Evolutionary conservation across 2,113 vertebrate species (phyloP).

Genomic region (Chinchilla lanigera): DNA sequence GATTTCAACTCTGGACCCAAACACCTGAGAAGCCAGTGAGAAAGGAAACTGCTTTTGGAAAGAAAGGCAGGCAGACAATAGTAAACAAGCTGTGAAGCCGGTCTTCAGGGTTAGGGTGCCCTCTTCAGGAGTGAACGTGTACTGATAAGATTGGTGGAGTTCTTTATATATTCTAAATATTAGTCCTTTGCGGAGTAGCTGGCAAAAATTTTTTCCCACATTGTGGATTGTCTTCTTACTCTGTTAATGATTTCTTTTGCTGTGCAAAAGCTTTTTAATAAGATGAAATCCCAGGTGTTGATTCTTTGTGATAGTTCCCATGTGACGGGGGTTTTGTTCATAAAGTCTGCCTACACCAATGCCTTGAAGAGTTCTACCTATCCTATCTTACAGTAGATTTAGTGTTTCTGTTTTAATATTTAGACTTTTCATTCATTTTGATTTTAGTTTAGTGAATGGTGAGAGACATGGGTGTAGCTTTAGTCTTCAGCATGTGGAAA

Average conservation of each 20-base stretch:
- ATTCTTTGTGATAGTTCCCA: not conserved
- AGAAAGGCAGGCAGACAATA: not conserved
- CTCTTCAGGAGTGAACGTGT: constrained; percentile 84
- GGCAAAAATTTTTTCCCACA: not conserved
- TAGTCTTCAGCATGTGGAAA: not conserved
- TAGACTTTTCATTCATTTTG: not conserved
- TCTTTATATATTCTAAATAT: not conserved
- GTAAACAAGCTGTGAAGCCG: not conserved
- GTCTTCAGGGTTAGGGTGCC: constrained; percentile 84
- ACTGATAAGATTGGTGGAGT: constrained; percentile 64
- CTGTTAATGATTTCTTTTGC: not conserved
- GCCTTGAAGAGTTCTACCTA: not conserved
- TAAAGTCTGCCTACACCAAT: not conserved
- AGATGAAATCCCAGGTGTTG: not conserved
- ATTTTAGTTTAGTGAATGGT: not conserved
- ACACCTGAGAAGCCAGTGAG: constrained; percentile 63
- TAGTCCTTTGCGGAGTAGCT: not conserved
- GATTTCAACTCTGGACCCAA: constrained; percentile 35
- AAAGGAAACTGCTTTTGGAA: constrained; percentile 42
- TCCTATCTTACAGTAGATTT: not conserved
- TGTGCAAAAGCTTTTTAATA: not conserved
- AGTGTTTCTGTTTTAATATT: not conserved
- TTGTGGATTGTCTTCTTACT: not conserved
- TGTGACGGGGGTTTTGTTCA: not conserved
- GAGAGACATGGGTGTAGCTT: not conserved